Evolutionary conservation across 2,888 invertebrate species (phyloP), one percentile per base, ranked within the genome.

Genomic region (Oegoconia quadripuncta): DNA sequence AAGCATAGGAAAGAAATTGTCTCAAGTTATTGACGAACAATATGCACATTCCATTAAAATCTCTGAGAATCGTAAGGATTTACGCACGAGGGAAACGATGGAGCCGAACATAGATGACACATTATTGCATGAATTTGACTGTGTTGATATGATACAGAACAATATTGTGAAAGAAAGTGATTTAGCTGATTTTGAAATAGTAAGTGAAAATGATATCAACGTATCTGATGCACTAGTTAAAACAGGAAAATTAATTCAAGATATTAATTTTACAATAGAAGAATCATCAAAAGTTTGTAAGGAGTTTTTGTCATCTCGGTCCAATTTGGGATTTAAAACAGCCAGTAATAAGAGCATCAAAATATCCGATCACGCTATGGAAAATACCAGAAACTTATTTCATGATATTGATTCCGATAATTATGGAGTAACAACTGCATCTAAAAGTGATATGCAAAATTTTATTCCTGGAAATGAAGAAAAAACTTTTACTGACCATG

Each of bases 321-420:
- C n/a, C n/a, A n/a, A n/a, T n/a, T n/a, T n/a, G 34, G 65, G 66
- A 13, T 74, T 79, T 41, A 56, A 65, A 56, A 81, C 74, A 9
- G 74, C 75, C 11, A 70, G 52, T 48, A 73, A 74, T 11, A 71
- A 67, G 50, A 40, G 44, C 20, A 58, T 74, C 22, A 28, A 35
- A 15, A 49, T 74, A 29, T 69, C 68, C 6, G 51, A 61, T 26
- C 40, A 52, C 31, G 52, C 66, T 13, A 18, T 53, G 25, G 37
- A 39, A 12, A 55, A 52, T 36, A 52, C 50, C 13, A 59, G 50
- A 52, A 47, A 54, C 15, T 34, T 78, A n/a, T 66, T 73, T 40
- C 46, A 68, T 27, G 58, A 74, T 47, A 43, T 73, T n/a, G 38
- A 46, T 6, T 59, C 15, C 16, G 34, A 44, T 20, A n/a, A n/a